Percentiles rank a stretch among this genome's conserved stretches.
Evolutionary conservation across 2,888 invertebrate species (phyloP).

Genomic region (Ormyrus labotus): DNA sequence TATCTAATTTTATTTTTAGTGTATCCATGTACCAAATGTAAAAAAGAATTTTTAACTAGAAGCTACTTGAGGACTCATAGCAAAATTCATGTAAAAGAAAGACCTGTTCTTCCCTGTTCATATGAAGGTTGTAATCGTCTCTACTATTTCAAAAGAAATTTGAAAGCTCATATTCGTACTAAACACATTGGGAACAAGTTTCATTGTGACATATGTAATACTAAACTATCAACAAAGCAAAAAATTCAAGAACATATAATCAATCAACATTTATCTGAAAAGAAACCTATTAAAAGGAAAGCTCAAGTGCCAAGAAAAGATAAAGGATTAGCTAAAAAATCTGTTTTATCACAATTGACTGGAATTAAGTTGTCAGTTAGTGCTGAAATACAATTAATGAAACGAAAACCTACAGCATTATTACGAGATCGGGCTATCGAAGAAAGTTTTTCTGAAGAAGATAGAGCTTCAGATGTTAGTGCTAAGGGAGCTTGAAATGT

Average conservation of each 20-base stretch:
- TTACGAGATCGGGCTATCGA: constrained; percentile 38
- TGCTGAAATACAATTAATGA: constrained; percentile 39
- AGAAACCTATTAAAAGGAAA: constrained; percentile 48
- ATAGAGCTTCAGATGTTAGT: constrained; percentile 42
- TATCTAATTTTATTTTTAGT: constrained; percentile 44
- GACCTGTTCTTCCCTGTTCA: constrained; percentile 66
- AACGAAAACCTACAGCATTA: constrained; percentile 40
- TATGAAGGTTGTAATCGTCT: constrained; percentile 74
- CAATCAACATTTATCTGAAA: constrained; percentile 56
- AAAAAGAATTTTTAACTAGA: constrained; percentile 63
- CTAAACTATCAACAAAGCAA: constrained; percentile 59
- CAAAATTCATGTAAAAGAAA: constrained; percentile 36
- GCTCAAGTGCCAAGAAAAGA: constrained; percentile 58
- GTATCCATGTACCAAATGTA: constrained; percentile 59
- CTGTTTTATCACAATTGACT: constrained; percentile 60
- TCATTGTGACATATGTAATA: constrained; percentile 65
- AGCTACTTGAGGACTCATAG: neutral
- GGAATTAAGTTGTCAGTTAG: constrained; percentile 61
- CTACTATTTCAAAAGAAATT: constrained; percentile 78
- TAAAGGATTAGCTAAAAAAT: constrained; percentile 62
- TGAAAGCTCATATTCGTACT: constrained; percentile 78
- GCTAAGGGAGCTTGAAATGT: constrained; percentile 36
- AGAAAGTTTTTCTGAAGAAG: constrained; percentile 48
- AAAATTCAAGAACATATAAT: constrained; percentile 63
- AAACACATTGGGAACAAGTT: constrained; percentile 77